phyloP scores from a whole-genome alignment of 2,797 vertebrate species.

The Tamandua tetradactyla region DNA sequence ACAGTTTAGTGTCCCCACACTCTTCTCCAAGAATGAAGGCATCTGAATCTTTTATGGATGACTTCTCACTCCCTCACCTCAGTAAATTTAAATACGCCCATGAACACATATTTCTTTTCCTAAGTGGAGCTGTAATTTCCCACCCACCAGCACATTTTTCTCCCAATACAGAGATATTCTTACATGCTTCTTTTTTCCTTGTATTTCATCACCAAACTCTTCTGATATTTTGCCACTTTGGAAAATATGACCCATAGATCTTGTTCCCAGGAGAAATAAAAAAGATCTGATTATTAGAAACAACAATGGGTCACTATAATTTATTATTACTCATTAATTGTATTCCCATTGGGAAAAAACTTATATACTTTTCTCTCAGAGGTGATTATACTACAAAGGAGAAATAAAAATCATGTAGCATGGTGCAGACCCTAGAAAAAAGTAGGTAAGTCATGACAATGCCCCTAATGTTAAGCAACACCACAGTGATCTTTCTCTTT shows the following conservation, averaged over 20 bases:
- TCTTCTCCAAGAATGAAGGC: background rate
- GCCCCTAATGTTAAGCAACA: background rate
- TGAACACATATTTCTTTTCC: background rate
- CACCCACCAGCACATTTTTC: background rate
- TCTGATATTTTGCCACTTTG: background rate
- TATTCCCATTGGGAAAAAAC: background rate
- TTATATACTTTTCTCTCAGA: background rate
- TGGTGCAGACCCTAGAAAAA: background rate
- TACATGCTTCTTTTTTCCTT: background rate
- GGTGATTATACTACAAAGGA: background rate
- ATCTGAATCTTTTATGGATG: background rate
- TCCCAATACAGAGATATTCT: background rate
- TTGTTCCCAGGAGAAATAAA: background rate
- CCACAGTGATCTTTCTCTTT: background rate
- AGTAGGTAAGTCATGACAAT: background rate
- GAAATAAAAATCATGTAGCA: background rate
- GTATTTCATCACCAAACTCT: background rate
- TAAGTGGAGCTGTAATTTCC: background rate
- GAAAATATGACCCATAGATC: background rate
- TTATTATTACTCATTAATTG: background rate
- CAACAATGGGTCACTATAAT: background rate
- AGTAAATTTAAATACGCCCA: background rate
- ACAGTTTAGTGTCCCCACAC: too few species aligned
- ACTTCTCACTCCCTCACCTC: background rate
- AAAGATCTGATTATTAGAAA: background rate